phyloP scores from a whole-genome alignment of 2,113 vertebrate species.

The Tachysurus fulvidraco region DNA sequence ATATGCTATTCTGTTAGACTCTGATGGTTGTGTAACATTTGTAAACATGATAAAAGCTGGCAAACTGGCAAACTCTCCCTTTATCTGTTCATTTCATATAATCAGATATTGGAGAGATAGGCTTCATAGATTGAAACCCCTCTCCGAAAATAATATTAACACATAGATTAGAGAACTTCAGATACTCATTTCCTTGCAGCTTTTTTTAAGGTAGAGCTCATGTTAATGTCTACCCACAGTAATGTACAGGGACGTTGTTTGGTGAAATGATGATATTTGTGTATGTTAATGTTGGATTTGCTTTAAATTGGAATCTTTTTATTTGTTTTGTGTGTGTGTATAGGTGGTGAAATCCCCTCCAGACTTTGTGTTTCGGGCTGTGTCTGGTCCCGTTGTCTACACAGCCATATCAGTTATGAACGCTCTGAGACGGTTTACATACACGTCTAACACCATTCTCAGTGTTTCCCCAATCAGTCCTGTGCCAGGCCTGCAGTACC shows the following conservation, averaged over 20 bases:
- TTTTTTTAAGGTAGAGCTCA: not conserved
- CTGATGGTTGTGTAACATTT: not conserved
- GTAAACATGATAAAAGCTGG: constrained; percentile 18
- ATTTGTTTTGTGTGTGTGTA: constrained; percentile 22
- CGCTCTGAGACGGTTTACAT: constrained; percentile 74
- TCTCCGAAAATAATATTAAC: constrained; percentile 19
- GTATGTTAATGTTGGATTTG: not conserved
- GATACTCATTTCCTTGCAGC: not conserved
- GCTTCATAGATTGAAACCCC: not conserved
- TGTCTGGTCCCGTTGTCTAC: constrained; percentile 88
- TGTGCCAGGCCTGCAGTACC: constrained; percentile 80
- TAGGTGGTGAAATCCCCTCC: constrained; percentile 86
- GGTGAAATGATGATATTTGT: constrained; percentile 1
- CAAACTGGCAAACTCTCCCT: constrained; percentile 21
- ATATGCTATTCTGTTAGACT: not conserved
- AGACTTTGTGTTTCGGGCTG: constrained; percentile 85
- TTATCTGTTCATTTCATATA: constrained; percentile 54
- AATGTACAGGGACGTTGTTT: not conserved
- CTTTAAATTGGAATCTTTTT: not conserved
- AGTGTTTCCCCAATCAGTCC: constrained; percentile 78
- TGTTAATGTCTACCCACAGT: not conserved
- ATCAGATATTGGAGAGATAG: constrained; percentile 48
- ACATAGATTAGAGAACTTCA: constrained; percentile 11
- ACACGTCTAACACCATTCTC: constrained; percentile 75
- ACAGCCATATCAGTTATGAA: constrained; percentile 90